Base-by-base conservation (phyloP, 1,140 invertebrate genomes). In the Protaetia brevitarsis region DNA sequence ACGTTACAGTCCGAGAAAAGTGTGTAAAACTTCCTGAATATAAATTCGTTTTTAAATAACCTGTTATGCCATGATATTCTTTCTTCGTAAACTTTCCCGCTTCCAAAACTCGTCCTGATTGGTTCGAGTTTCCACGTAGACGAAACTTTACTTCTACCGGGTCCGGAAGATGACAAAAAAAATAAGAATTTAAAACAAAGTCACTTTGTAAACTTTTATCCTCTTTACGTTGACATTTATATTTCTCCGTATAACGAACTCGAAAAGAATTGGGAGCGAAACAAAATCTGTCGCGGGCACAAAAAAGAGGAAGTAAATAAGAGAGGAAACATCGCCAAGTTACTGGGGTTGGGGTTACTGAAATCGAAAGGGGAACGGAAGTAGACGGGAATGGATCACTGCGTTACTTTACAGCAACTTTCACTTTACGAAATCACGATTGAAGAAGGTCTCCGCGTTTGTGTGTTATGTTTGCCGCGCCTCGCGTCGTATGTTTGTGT, bases 331-430 rank as follows among this genome's bases (percentile, higher is more conserved):
- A 45, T 45, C 37, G 23, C 13, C 37, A 2, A 45, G 37, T 16
- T 45, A n/a, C 3, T 45, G 16, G 37, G n/a, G 37, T 7, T 6
- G 2, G 37, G 37, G 5, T 16, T n/a, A n/a, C n/a, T n/a, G n/a
- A n/a, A n/a, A n/a, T n/a, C n/a, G n/a, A n/a, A n/a, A n/a, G 37
- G 16, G 37, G 7, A 8, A 45, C 37, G 16, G 16, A 13, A 16
- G n/a, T 45, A 7, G 37, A 8, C 8, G 13, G 37, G 2, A 45
- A 45, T 45, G 37, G 2, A 45, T 45, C 37, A 45, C 37, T 45
- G 37, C 16, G 13, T 45, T 45, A 45, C 23, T 45, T 45, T 45
- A 45, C 37, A 45, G 37, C 37, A 45, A 45, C 37, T 45, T 45
- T 13, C 37, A 45, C 37, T 45, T 45, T 45, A 45, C 13, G 23